These are phyloP conservation scores for Cephalopterus ornatus DNA, from an alignment of 2,113 vertebrate genomes.

Conservation along the genomic window DNA sequence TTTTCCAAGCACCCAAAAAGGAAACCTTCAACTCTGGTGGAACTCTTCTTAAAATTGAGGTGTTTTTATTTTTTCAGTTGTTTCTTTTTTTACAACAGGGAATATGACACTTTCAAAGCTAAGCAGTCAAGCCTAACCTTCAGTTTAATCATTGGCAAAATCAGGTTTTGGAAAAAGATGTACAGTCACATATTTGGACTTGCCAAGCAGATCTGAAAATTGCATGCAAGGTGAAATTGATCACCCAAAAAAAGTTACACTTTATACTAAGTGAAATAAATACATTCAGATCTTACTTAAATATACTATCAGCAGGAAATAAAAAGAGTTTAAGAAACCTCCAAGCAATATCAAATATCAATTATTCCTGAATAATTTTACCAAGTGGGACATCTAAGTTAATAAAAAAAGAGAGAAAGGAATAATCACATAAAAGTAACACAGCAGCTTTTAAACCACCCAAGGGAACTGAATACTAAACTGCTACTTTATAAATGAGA, in stretches of 20 bases:
- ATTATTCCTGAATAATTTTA: not conserved
- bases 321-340: not conserved
- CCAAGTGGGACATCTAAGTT: not conserved
- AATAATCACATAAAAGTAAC: not conserved
- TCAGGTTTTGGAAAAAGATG: not conserved
- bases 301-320: not conserved
- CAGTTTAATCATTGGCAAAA: not conserved
- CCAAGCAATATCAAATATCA: not conserved
- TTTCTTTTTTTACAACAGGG: not conserved
- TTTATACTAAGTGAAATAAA: not conserved
- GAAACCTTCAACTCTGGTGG: not conserved
- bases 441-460: not conserved
- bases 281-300: not conserved
- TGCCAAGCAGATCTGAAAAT: not conserved
- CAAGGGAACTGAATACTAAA: not conserved
- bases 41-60: not conserved
- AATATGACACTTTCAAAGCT: not conserved
- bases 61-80: rapidly evolving
- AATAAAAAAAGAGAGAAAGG: not conserved
- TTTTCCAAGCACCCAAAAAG: not conserved
- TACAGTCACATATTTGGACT: not conserved
- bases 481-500: not conserved
- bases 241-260: not conserved
- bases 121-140: not conserved
- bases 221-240: not conserved